These are phyloP conservation scores for Agapornis canus DNA, from an alignment of 2,797 vertebrate genomes.

Conservation along the genomic window DNA sequence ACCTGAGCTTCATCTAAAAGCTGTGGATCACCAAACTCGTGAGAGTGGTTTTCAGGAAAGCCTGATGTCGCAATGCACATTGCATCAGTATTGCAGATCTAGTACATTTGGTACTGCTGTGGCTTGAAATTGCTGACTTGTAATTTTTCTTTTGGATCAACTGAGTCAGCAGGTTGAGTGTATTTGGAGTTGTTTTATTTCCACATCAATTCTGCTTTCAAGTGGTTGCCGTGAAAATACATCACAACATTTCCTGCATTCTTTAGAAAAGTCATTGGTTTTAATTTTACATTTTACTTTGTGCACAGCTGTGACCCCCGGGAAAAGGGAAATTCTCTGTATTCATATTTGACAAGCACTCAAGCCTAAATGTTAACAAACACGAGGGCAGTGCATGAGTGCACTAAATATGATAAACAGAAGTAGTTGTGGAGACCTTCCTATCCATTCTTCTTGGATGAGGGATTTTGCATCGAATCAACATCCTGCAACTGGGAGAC, in stretches of 20 bases:
- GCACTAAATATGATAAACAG: neutral
- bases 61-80: neutral
- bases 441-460: neutral
- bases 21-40: neutral
- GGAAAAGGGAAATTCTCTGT: conserved; percentile 3
- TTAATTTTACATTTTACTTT: neutral
- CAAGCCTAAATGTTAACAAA: neutral
- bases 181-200: conserved; percentile 20
- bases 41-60: neutral
- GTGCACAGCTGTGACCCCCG: neutral
- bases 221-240: conserved; percentile 28
- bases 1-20: neutral
- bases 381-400: neutral
- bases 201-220: conserved; percentile 44
- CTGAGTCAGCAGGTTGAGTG: conserved; percentile 43
- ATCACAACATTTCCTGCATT: conserved; percentile 48
- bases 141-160: neutral
- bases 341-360: neutral
- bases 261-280: neutral
- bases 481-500: neutral
- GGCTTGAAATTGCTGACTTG: conserved; percentile 26
- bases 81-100: conserved; percentile 25
- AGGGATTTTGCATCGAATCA: neutral
- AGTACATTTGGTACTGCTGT: neutral
- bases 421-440: neutral